Evolutionary conservation across 1,140 invertebrate species (phyloP).

Genomic region (Physella acuta): DNA sequence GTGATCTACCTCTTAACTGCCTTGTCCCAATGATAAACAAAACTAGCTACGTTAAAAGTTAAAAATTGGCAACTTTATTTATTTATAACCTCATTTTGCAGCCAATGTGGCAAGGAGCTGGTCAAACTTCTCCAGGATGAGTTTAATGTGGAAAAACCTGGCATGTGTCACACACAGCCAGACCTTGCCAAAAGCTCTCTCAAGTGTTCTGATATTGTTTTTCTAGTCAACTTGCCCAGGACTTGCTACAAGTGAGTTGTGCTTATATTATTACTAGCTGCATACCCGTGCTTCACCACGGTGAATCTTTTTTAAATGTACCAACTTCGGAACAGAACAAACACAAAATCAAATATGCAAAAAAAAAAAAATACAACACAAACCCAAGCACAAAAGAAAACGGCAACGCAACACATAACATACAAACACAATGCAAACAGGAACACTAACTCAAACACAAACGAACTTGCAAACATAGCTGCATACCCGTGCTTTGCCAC

Average conservation of each 20-base stretch:
- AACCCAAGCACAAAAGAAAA: background rate
- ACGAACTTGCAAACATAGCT: background rate
- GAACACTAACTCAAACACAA: background rate
- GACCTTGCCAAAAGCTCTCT: slow-evolving; percentile 5
- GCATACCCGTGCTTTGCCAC: too few species aligned
- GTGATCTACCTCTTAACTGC: too few species aligned
- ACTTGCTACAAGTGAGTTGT: slow-evolving; percentile 9
- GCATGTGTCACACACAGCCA: background rate
- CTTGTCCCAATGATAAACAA: too few species aligned
- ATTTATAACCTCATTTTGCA: background rate
- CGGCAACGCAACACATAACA: background rate
- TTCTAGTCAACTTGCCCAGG: slow-evolving; percentile 27
- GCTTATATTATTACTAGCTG: background rate
- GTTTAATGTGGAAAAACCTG: background rate
- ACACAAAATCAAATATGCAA: background rate
- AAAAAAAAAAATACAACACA: background rate
- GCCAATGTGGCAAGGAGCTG: background rate
- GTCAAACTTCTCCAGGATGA: background rate
- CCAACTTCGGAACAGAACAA: background rate
- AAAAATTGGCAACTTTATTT: too few species aligned
- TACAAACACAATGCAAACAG: background rate
- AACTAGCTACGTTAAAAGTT: too few species aligned
- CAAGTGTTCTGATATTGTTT: slow-evolving; percentile 20
- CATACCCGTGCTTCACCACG: too few species aligned
- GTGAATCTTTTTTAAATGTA: too few species aligned